Evolutionary conservation across 2,888 invertebrate genomes (phyloP), one percentile per base, ranked within the genome.

Genomic region (Ormyrus labotus): DNA sequence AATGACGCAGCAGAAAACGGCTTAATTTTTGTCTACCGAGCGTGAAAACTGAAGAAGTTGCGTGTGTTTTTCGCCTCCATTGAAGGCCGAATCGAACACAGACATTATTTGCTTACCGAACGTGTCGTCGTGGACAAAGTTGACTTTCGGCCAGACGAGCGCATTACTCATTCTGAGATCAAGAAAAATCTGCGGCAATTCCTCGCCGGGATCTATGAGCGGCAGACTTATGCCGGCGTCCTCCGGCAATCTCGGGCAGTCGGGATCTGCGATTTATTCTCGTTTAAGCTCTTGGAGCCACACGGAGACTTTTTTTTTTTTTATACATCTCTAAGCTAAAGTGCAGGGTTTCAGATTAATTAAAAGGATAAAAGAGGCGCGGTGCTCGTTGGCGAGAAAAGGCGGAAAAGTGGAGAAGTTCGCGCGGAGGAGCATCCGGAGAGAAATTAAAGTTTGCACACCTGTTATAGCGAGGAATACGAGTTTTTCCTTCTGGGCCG

Each of bases 111-210:
- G 4, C 58, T 87, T 91, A 96, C 96, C 93, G 84, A 96, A 92
- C 0, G 94, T 94, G 80, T 94, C 92, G 87, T 97, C 96, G 84
- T 95, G 94, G 47, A 97, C 90, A 60, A 96, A 91, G 60, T 94
- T 92, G 11, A 94, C 93, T 0, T 94, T 93, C 85, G 94, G 94
- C 96, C 96, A 96, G 63, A 93, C 92, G 7, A 96, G 92, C 0
- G 93, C 92, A 67, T 92, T 92, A 58, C 92, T 92, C 6, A 94
- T 93, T 85, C 96, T 92, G 78, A 96, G 91, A 89, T 97, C 97
- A 1, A 96, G 91, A 7, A 96, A 89, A 19, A 97, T 89, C 90
- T 97, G 97, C 0, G 96, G 94, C 81, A 96, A 89, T 89, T 96
- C 96, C 81, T 95, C 93, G 0, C 96, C 95, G 58, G 92, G 91